A percentile compares a stretch with the other conserved stretches of the same genome.
These are phyloP conservation scores for Drosophila virilis DNA, from an alignment of 1,140 invertebrate species.

Conservation along the genomic window DNA sequence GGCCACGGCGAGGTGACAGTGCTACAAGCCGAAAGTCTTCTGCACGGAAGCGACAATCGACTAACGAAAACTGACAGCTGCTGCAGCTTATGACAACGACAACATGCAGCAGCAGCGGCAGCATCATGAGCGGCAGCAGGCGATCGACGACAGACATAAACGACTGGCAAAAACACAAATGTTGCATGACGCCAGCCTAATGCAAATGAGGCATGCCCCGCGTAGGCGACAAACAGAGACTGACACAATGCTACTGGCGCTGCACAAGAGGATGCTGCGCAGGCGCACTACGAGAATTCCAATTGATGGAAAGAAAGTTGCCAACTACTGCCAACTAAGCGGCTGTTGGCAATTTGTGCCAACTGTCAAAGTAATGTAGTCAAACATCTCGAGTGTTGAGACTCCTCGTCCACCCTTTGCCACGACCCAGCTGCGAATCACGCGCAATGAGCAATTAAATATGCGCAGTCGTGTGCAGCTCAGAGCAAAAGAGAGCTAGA, in stretches of 20 bases:
- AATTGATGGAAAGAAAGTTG: slow-evolving; percentile 33
- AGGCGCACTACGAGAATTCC: slow-evolving; percentile 44
- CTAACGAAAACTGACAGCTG: slow-evolving; percentile 58
- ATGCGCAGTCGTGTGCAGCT: slow-evolving; percentile 75
- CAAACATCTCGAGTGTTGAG: slow-evolving; percentile 22
- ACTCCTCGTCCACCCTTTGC: background rate
- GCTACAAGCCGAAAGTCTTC: slow-evolving; percentile 16
- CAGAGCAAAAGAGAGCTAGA: slow-evolving; percentile 2
- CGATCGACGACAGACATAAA: slow-evolving; percentile 24
- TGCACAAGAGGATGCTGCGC: slow-evolving; percentile 30
- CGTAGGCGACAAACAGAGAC: slow-evolving; percentile 62
- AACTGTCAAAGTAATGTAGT: slow-evolving; percentile 73
- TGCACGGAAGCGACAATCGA: slow-evolving; percentile 51
- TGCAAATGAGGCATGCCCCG: slow-evolving; percentile 73
- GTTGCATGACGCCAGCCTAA: slow-evolving; percentile 70
- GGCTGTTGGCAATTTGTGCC: slow-evolving; percentile 67
- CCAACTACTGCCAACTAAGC: slow-evolving; percentile 1
- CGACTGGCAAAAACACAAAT: slow-evolving; percentile 48
- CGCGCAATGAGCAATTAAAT: slow-evolving; percentile 78
- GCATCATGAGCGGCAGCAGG: slow-evolving; percentile 11
- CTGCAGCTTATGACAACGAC: slow-evolving; percentile 65
- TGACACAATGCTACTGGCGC: slow-evolving; percentile 16
- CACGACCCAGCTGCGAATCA: slow-evolving; percentile 42
- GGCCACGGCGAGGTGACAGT: slow-evolving; percentile 32
- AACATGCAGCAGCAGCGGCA: slow-evolving; percentile 34